These are phyloP conservation scores for Athalia circularis DNA, from an alignment of 2,888 invertebrate species.

Conservation along the genomic window DNA sequence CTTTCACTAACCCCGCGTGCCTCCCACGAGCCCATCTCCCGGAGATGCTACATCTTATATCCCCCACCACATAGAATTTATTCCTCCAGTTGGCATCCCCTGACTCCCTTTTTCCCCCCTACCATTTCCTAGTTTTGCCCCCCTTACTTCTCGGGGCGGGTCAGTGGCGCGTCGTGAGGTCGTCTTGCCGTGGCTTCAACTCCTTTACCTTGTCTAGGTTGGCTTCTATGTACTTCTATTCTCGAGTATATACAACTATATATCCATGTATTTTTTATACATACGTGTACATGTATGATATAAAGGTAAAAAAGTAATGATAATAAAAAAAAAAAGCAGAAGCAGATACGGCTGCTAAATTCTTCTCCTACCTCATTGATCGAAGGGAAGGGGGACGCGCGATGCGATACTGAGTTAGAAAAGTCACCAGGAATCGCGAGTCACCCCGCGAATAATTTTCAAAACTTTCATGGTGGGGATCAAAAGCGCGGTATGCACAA, in stretches of 20 bases:
- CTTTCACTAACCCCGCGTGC: slow-evolving; percentile 65
- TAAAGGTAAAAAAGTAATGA: too few species aligned
- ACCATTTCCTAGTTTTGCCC: slow-evolving; percentile 2
- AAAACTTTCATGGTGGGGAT: slow-evolving; percentile 47
- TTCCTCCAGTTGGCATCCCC: slow-evolving; percentile 42
- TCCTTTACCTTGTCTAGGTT: slow-evolving; percentile 5
- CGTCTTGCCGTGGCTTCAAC: slow-evolving; percentile 55
- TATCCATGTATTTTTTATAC: too few species aligned
- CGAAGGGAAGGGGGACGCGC: slow-evolving; percentile 32
- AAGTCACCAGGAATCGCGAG: slow-evolving; percentile 48
- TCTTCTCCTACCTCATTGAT: slow-evolving; percentile 20
- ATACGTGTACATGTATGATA: too few species aligned
- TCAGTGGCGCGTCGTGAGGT: slow-evolving; percentile 67
- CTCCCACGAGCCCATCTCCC: slow-evolving; percentile 58
- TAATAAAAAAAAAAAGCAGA: neutral
- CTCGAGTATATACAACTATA: too few species aligned
- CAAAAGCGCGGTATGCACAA: slow-evolving; percentile 38
- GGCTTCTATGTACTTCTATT: neutral
- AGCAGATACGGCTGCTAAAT: slow-evolving; percentile 26
- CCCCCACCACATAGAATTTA: slow-evolving; percentile 7
- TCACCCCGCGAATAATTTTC: slow-evolving; percentile 48
- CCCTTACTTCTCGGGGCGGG: slow-evolving; percentile 53
- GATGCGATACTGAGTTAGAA: slow-evolving; percentile 32
- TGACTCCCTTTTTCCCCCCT: slow-evolving; percentile 31
- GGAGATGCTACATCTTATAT: slow-evolving; percentile 48